phyloP scores from a whole-genome alignment of 2,888 invertebrate species.

The Xylocampa areola region DNA sequence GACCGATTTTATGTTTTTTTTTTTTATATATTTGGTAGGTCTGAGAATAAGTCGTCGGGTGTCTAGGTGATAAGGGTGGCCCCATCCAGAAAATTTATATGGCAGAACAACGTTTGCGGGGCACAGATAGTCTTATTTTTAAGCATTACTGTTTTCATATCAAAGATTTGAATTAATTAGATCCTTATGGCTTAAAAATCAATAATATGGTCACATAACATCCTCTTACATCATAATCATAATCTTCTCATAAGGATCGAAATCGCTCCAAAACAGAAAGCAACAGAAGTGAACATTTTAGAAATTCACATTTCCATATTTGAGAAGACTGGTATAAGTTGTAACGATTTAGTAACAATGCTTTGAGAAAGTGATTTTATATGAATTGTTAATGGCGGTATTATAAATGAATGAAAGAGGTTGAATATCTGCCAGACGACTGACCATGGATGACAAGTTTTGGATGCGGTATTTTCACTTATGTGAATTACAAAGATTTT shows the following conservation, averaged over 20 bases:
- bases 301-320: slow-evolving; percentile 57
- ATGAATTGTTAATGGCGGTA: slow-evolving; percentile 52
- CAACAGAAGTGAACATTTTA: slow-evolving; percentile 41
- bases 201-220: neutral
- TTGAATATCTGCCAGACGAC: slow-evolving; percentile 36
- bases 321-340: slow-evolving; percentile 30
- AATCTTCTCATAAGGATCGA: slow-evolving; percentile 4
- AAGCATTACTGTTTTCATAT: no score
- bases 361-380: slow-evolving; percentile 65
- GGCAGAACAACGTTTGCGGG: no score
- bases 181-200: neutral
- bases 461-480: slow-evolving; percentile 31
- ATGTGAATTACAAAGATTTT: no score
- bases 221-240: slow-evolving; percentile 8
- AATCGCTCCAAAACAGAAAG: slow-evolving; percentile 6
- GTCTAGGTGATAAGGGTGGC: no score
- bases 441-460: neutral
- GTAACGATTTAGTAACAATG: slow-evolving; percentile 49
- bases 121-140: no score
- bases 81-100: no score
- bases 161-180: neutral
- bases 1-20: no score
- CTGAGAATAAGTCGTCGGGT: no score
- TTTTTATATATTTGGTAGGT: no score
- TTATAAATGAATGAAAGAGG: slow-evolving; percentile 47